Evolutionary conservation across 2,113 vertebrate species (phyloP).

Genomic region (Cyprinodon variegatus): DNA sequence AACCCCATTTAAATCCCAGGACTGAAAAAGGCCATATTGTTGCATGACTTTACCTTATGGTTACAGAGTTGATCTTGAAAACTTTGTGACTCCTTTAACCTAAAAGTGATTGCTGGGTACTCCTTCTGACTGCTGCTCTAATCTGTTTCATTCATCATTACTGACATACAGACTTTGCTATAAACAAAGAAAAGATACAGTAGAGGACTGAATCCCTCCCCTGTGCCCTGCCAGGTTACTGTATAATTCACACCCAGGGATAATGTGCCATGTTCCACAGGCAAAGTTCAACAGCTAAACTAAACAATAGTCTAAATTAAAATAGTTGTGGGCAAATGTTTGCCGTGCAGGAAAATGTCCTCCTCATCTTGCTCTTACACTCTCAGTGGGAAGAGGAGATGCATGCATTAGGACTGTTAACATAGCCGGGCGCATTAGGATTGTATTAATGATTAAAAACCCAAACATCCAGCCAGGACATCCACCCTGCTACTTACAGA

Average conservation of each 20-base stretch:
- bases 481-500: conserved; percentile 36
- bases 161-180: not conserved
- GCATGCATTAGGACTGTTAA: conserved; percentile 73
- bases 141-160: not conserved
- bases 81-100: not conserved
- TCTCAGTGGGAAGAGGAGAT: conserved; percentile 57
- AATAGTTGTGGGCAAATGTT: not conserved
- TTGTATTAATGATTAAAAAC: conserved; percentile 78
- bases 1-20: not conserved
- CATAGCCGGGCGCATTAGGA: conserved; percentile 58
- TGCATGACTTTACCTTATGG: not conserved
- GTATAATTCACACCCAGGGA: not conserved
- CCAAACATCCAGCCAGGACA: conserved; percentile 56
- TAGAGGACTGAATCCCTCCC: not conserved
- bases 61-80: not conserved
- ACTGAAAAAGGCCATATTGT: not conserved
- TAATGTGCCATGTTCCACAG: not conserved
- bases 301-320: not conserved
- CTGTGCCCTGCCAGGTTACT: not conserved
- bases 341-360: conserved; percentile 32
- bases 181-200: not conserved
- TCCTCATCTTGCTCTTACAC: conserved; percentile 47
- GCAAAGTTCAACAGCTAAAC: not conserved
- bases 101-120: not conserved
- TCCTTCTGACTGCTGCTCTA: not conserved